Evolutionary conservation across 2,888 invertebrate genomes (phyloP).

Genomic region (Lepidonotus clava): DNA sequence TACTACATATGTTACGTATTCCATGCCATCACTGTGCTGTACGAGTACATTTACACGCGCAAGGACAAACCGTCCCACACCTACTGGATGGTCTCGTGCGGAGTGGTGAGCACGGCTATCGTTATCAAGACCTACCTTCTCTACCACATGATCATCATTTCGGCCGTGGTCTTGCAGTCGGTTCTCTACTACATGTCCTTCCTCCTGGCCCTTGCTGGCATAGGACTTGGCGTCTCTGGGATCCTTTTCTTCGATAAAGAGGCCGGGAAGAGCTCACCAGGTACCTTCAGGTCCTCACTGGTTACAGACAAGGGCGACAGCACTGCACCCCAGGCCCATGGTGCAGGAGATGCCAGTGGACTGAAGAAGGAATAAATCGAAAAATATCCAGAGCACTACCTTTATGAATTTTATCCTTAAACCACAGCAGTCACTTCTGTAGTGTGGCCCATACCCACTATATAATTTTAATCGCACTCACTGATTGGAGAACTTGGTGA

Average conservation of each 20-base stretch:
- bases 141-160: slow-evolving; percentile 54
- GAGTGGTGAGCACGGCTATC: slow-evolving; percentile 34
- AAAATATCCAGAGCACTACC: no score
- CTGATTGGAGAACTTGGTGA: no score
- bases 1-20: slow-evolving; percentile 55
- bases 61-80: slow-evolving; percentile 53
- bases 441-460: no score
- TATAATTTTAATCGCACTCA: no score
- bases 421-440: no score
- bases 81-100: slow-evolving; percentile 59
- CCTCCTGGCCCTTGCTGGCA: slow-evolving; percentile 44
- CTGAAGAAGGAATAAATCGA: slow-evolving; percentile 9
- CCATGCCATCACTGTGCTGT: slow-evolving; percentile 52
- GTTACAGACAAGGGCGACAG: background rate
- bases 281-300: background rate
- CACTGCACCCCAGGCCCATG: background rate
- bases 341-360: background rate
- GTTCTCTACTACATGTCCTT: slow-evolving; percentile 55
- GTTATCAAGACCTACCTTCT: slow-evolving; percentile 53
- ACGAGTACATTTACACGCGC: slow-evolving; percentile 44
- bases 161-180: slow-evolving; percentile 51
- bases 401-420: no score
- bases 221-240: slow-evolving; percentile 57
- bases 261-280: background rate
- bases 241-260: slow-evolving; percentile 61